Percentiles rank a stretch among this genome's conserved stretches.
Conservation (phyloP, 2,113 vertebrate species). For the Labeo rohita region DNA sequence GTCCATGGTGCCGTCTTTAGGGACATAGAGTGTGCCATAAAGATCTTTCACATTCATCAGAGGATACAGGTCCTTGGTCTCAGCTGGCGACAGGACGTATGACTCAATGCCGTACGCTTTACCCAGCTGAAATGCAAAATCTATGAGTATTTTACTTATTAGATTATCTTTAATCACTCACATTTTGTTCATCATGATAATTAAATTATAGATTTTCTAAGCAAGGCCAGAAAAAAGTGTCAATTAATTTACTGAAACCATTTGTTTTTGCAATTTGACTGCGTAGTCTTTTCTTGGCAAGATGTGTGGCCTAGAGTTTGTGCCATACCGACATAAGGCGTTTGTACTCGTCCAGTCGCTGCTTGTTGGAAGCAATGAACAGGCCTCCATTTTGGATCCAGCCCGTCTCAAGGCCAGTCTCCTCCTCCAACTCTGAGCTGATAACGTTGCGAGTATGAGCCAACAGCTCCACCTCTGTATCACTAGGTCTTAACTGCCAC, state of each 20-base stretch:
- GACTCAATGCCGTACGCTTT: conserved; percentile 95
- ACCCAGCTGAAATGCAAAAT: conserved; percentile 79
- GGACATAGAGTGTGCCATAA: conserved; percentile 92
- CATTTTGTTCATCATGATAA: background rate
- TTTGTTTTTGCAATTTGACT: background rate
- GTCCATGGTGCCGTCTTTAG: conserved; percentile 95
- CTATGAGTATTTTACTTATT: background rate
- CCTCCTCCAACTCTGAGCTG: conserved; percentile 85
- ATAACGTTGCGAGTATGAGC: conserved; percentile 88
- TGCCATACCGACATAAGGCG: conserved; percentile 94
- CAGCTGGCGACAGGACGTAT: conserved; percentile 85
- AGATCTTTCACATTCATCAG: conserved; percentile 93
- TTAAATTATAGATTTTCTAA: background rate
- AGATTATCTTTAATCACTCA: background rate
- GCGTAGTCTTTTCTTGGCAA: background rate
- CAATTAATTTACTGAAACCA: background rate
- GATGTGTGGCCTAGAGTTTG: background rate
- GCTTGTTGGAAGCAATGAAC: conserved; percentile 95
- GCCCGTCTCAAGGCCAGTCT: conserved; percentile 92
- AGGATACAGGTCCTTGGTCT: conserved; percentile 93
- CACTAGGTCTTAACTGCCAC: conserved; percentile 96
- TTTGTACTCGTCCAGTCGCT: conserved; percentile 95
- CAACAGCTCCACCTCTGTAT: conserved; percentile 94
- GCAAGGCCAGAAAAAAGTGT: background rate
- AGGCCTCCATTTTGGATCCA: conserved; percentile 97